These are phyloP conservation scores for Steinernema scapterisci DNA, from an alignment of 2,888 invertebrate species.

Conservation along the genomic window DNA sequence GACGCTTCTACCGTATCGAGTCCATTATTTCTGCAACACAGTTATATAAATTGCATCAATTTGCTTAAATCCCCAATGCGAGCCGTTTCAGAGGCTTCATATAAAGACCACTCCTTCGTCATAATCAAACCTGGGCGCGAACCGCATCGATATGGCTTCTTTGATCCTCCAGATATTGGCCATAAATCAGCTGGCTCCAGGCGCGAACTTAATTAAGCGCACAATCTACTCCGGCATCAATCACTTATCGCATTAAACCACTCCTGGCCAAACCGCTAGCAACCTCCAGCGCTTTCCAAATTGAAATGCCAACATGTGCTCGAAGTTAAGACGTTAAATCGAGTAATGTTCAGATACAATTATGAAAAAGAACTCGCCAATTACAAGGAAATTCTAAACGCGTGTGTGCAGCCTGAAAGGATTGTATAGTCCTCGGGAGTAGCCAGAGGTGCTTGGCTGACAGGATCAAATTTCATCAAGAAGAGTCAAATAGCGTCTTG, in stretches of 20 bases:
- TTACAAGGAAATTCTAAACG: slow-evolving; percentile 31
- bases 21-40: slow-evolving; percentile 27
- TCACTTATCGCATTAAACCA: slow-evolving; percentile 28
- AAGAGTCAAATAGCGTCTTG: slow-evolving; percentile 32
- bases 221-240: slow-evolving; percentile 14
- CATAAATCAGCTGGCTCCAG: slow-evolving; percentile 10
- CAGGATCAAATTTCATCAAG: slow-evolving; percentile 29
- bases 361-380: neutral
- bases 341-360: neutral
- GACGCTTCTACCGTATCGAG: slow-evolving; percentile 22
- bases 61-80: slow-evolving; percentile 5
- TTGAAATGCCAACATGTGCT: too few species aligned
- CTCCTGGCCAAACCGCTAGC: neutral
- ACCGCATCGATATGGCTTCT: too few species aligned
- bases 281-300: too few species aligned
- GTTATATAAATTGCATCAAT: slow-evolving; percentile 29
- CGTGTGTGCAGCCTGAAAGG: slow-evolving; percentile 31
- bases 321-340: neutral
- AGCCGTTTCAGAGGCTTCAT: neutral
- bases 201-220: slow-evolving; percentile 25
- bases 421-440: slow-evolving; percentile 16
- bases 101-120: neutral
- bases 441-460: slow-evolving; percentile 31
- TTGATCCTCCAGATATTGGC: neutral
- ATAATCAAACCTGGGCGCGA: slow-evolving; percentile 1